phyloP scores from a whole-genome alignment of 2,888 invertebrate species.

The Neocrepidodera transversa region DNA sequence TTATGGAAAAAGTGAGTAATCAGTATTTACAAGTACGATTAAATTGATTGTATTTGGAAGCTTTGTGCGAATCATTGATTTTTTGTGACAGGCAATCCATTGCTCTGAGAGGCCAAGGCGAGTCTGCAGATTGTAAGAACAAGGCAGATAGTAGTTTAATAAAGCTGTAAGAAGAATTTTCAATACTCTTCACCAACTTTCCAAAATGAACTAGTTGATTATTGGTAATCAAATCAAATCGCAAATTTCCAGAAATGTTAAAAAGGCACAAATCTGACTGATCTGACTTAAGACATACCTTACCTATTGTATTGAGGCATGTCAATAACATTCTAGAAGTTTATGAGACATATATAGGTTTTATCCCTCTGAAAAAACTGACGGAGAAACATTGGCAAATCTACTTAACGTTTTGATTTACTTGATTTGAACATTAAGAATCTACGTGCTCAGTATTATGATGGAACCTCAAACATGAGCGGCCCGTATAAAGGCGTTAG shows the following conservation, averaged over 20 bases:
- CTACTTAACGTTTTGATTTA: not conserved
- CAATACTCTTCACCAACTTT: conserved; percentile 3
- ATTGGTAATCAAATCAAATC: not conserved
- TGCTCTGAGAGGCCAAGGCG: not conserved
- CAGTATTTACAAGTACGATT: not conserved
- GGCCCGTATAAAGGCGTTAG: not conserved
- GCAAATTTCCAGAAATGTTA: conserved; percentile 1
- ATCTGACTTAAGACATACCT: too few relatives aligned
- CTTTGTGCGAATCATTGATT: conserved; percentile 3
- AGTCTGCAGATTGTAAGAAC: not conserved
- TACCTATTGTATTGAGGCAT: too few relatives aligned
- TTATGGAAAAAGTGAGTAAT: not conserved
- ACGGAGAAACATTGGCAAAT: conserved; percentile 1
- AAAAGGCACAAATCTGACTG: not conserved
- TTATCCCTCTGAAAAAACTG: not conserved
- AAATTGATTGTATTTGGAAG: not conserved
- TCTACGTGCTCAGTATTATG: conserved; percentile 7
- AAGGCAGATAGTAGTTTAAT: not conserved
- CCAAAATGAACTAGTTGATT: conserved; percentile 8
- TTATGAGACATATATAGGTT: conserved; percentile 5
- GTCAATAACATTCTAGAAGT: conserved; percentile 4
- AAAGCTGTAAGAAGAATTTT: conserved; percentile 3
- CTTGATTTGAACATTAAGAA: conserved; percentile 1
- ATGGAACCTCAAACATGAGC: conserved; percentile 4
- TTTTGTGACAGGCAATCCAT: conserved; percentile 4